Evolutionary conservation across 2,797 vertebrate species (phyloP).

Genomic region (Acrocephalus scirpaceus): DNA sequence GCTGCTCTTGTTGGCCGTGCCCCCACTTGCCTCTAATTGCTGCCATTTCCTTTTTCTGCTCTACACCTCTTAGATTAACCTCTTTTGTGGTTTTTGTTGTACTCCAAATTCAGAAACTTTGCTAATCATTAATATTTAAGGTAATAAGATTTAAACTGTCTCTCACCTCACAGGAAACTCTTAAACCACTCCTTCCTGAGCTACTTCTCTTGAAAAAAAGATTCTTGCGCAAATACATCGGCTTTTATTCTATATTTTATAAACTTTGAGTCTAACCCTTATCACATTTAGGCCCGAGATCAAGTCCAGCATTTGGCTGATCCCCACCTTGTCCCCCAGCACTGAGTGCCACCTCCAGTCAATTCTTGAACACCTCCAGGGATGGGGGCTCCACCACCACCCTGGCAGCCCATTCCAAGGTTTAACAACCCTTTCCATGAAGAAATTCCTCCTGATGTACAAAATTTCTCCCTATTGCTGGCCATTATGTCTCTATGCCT

Average conservation of each 20-base stretch:
- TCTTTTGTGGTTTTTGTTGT: neutral
- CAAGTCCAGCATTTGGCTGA: neutral
- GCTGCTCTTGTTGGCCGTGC: neutral
- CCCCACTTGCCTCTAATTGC: neutral
- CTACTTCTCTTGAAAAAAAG: neutral
- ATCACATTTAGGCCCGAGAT: neutral
- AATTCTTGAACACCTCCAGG: neutral
- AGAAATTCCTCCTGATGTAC: neutral
- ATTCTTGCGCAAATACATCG: rapidly evolving
- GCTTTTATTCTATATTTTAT: neutral
- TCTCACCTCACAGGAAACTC: neutral
- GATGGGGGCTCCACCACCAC: neutral
- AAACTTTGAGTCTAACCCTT: neutral
- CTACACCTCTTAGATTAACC: neutral
- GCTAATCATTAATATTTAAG: neutral
- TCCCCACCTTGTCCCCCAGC: neutral
- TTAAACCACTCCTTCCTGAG: neutral
- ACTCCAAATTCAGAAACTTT: neutral
- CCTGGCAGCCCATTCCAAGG: neutral
- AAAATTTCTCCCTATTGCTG: neutral
- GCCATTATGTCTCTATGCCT: neutral
- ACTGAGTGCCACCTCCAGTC: rapidly evolving
- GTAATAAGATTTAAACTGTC: neutral
- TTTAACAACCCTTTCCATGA: neutral
- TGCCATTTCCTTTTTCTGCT: neutral